Evolutionary conservation across 2,888 invertebrate genomes (phyloP).

Genomic region (Parnassius mnemosyne): DNA sequence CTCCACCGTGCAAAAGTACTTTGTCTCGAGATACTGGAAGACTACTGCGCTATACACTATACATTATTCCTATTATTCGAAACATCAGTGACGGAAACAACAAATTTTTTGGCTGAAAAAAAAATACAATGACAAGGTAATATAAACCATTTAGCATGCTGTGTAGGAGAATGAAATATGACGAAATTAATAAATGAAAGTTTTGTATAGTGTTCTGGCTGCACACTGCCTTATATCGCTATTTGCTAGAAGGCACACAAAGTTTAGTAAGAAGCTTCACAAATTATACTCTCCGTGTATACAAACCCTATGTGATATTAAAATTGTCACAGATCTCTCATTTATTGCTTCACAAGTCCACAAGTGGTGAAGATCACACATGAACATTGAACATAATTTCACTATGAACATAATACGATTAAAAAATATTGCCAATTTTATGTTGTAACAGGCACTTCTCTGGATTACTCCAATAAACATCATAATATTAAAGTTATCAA

Average conservation of each 20-base stretch:
- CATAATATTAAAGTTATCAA: slow-evolving; percentile 74
- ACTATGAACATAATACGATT: slow-evolving; percentile 68
- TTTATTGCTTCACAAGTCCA: slow-evolving; percentile 34
- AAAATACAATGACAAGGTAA: slow-evolving; percentile 50
- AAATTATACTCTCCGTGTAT: slow-evolving; percentile 53
- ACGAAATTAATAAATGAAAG: slow-evolving; percentile 17
- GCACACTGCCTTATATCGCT: slow-evolving; percentile 76
- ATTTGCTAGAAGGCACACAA: slow-evolving; percentile 80
- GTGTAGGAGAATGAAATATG: slow-evolving; percentile 39
- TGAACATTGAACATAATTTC: slow-evolving; percentile 65
- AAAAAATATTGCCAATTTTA: slow-evolving; percentile 79
- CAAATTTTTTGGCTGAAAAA: slow-evolving; percentile 42
- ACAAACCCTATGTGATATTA: slow-evolving; percentile 35
- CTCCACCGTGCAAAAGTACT: slow-evolving; percentile 47
- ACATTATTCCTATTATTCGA: slow-evolving; percentile 68
- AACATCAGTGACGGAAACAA: slow-evolving; percentile 50
- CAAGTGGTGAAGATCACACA: slow-evolving; percentile 41
- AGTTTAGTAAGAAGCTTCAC: slow-evolving; percentile 79
- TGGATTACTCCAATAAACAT: slow-evolving; percentile 80
- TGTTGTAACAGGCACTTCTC: slow-evolving; percentile 80
- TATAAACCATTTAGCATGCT: slow-evolving; percentile 35
- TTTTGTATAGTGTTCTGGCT: slow-evolving; percentile 59
- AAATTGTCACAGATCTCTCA: slow-evolving; percentile 27
- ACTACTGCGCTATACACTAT: slow-evolving; percentile 77
- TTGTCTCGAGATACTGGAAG: slow-evolving; percentile 76